Evolutionary conservation across 2,888 invertebrate genomes (phyloP), one percentile per base, ranked within the genome.

Genomic region (Drosophila anceps): DNA sequence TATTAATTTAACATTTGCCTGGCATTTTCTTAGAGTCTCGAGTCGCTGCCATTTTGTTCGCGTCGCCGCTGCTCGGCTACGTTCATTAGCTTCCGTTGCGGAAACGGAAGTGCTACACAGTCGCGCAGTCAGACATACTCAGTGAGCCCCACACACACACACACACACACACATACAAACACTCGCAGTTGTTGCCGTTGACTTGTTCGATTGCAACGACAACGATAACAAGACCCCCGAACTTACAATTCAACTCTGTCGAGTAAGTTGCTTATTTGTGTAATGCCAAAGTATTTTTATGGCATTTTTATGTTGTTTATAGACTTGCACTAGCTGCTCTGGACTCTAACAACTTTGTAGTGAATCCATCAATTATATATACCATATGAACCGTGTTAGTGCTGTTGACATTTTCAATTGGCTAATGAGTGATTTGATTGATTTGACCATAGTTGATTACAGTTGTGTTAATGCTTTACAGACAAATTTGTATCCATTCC

Each of bases 51-150:
- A 81, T 75, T 84, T 87, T 69, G 69, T 62, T 74, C 60, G 69
- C 67, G 37, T 71, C 67, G 57, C 70, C 71, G 65, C 60, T 57
- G 48, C 67, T 69, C 65, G 67, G 67, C 78, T 79, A 82, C 84
- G 79, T 86, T 84, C 84, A 90, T 80, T 81, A 79, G 79, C 81
- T 90, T 88, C 90, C 88, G 90, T 75, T 81, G 70, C 73, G 84
- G 81, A 73, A 82, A 53, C 89, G 90, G 90, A 88, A 89, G 89
- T 88, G 79, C 83, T 84, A 85, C 83, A 82, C 88, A 83, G 82
- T 88, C 85, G 85, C 88, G 76, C 71, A 88, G 85, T 84, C 85
- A 87, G 88, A 82, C 88, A 79, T 79, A 88, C 82, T 84, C 86
- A 84, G 46, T 84, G 82, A 76, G 46, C 50, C 50, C 63, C 37